Evolutionary conservation across 2,888 invertebrate species (phyloP).

Genomic region (Aleiodes testaceus): DNA sequence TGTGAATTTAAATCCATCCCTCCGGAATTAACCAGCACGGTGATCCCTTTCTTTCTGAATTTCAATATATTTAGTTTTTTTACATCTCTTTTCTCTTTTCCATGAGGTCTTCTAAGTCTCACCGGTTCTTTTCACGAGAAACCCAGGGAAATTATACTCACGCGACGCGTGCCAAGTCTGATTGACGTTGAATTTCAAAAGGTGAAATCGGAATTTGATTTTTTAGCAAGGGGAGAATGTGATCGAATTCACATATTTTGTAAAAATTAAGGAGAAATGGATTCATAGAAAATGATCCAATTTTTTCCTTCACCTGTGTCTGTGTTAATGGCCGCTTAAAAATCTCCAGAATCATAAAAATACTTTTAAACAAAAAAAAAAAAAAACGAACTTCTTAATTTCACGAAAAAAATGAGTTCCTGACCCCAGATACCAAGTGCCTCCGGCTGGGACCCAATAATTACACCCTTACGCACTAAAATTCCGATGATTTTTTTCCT

Average conservation of each 20-base stretch:
- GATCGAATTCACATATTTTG: not conserved
- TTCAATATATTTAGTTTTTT: slow-evolving; percentile 15
- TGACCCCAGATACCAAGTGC: slow-evolving; percentile 25
- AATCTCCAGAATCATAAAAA: not conserved
- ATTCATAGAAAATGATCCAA: too few species aligned
- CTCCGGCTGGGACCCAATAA: slow-evolving; percentile 42
- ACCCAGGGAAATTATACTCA: slow-evolving; percentile 48
- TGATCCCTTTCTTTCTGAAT: slow-evolving; percentile 39
- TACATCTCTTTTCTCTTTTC: slow-evolving; percentile 38
- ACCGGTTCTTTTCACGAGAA: not conserved
- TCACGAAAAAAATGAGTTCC: slow-evolving; percentile 1
- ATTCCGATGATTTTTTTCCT: not conserved
- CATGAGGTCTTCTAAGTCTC: too few species aligned
- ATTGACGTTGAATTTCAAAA: slow-evolving; percentile 52
- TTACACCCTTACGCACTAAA: slow-evolving; percentile 36
- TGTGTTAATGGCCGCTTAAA: not conserved
- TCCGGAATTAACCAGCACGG: slow-evolving; percentile 45
- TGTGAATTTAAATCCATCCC: slow-evolving; percentile 50
- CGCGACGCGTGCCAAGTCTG: slow-evolving; percentile 53
- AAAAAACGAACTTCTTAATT: not conserved
- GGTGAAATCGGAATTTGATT: slow-evolving; percentile 19
- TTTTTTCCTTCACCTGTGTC: not conserved
- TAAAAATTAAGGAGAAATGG: too few species aligned
- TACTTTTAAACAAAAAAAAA: too few species aligned
- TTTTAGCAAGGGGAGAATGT: not conserved